These are phyloP conservation scores for Phylloscopus whistleri DNA, from an alignment of 2,113 vertebrate species.

Conservation along the genomic window DNA sequence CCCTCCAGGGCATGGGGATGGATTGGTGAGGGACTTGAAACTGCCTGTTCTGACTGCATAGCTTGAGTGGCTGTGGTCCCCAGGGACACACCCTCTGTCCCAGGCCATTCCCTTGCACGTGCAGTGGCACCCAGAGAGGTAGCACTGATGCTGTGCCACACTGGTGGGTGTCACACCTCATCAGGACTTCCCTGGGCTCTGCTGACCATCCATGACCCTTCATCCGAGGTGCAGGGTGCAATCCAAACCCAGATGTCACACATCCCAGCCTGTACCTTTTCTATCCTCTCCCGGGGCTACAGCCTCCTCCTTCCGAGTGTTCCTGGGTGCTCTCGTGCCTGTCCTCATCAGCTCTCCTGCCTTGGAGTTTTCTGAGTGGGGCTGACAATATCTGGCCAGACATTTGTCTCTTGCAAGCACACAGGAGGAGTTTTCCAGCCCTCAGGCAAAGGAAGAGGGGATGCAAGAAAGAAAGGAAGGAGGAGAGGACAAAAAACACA, in stretches of 20 bases:
- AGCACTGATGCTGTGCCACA: background rate
- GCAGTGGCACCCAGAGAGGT: accelerated
- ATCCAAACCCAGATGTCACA: background rate
- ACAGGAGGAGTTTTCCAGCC: background rate
- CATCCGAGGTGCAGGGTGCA: background rate
- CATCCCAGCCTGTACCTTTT: background rate
- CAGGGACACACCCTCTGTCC: background rate
- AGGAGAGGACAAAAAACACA: background rate
- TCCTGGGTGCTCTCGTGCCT: background rate
- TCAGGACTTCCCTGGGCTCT: background rate
- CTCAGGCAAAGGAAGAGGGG: background rate
- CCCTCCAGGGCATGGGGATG: background rate
- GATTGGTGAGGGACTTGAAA: background rate
- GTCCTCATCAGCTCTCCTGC: background rate
- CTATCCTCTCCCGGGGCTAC: background rate
- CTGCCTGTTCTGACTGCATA: background rate
- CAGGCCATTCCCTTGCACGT: background rate
- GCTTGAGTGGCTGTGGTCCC: background rate
- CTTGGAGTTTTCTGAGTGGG: background rate
- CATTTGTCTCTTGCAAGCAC: background rate
- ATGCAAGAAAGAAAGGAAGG: background rate
- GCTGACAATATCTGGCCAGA: background rate
- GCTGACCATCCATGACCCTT: background rate
- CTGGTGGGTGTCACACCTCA: background rate
- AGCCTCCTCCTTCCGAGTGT: background rate